phyloP scores from a whole-genome alignment of 2,797 vertebrate genomes.

The Sarcophilus harrisii region DNA sequence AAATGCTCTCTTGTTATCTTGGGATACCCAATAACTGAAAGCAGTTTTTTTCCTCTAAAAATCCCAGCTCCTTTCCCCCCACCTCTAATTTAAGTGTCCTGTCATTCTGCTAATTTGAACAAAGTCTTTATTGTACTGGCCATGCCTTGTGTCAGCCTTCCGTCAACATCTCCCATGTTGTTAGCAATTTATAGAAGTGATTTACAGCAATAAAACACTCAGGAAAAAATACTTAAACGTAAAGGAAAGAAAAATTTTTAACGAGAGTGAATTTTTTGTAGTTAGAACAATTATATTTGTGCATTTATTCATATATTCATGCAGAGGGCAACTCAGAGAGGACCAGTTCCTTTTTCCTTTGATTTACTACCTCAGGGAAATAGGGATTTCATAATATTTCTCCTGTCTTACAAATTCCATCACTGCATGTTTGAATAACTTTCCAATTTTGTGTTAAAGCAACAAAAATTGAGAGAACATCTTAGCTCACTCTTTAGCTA shows the following conservation, averaged over 20 bases:
- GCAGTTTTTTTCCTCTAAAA: neutral
- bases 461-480: conserved; percentile 31
- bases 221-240: neutral
- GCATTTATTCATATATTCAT: conserved; percentile 44
- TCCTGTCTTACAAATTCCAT: conserved; percentile 31
- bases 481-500: neutral
- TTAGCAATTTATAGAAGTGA: conserved; percentile 20
- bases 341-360: conserved; percentile 26
- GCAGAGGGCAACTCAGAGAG: conserved; percentile 33
- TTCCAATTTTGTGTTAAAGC: conserved; percentile 54
- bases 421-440: neutral
- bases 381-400: conserved; percentile 46
- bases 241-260: conserved; percentile 34
- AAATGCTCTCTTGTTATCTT: conserved; percentile 6
- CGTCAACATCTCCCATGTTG: neutral
- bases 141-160: neutral
- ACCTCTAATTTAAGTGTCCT: neutral
- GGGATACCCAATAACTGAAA: neutral
- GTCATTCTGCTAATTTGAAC: neutral
- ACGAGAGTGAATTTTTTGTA: conserved; percentile 43
- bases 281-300: conserved; percentile 21
- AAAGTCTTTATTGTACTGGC: neutral
- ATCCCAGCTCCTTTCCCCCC: neutral
- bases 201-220: conserved; percentile 9
- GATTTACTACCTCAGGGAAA: conserved; percentile 17